A percentile compares a stretch with the other conserved stretches of the same genome.
These are phyloP conservation scores for Dermochelys coriacea DNA, from an alignment of 2,797 vertebrate genomes.

Conservation along the genomic window DNA sequence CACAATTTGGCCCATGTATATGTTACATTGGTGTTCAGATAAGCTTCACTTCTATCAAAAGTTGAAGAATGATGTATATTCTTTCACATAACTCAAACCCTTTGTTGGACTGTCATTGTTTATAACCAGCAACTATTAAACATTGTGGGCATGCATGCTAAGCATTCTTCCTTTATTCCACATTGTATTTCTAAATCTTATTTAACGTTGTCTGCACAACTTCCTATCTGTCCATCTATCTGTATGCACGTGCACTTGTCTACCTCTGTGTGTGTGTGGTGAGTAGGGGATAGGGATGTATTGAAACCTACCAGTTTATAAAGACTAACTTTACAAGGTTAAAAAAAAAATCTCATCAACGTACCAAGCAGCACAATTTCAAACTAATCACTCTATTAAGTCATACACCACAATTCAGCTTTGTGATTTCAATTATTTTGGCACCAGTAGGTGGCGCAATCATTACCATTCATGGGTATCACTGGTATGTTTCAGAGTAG, in stretches of 20 bases:
- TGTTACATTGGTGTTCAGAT: neutral
- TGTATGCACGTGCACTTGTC: neutral
- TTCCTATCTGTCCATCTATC: rapidly evolving
- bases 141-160: neutral
- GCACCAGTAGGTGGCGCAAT: neutral
- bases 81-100: neutral
- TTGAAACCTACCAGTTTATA: neutral
- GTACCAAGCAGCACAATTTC: neutral
- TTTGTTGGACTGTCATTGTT: neutral
- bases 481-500: neutral
- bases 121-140: neutral
- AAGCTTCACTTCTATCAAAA: neutral
- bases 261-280: neutral
- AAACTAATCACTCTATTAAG: neutral
- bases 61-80: neutral
- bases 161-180: neutral
- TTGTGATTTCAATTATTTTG: neutral
- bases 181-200: neutral
- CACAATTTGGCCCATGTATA: neutral
- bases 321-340: neutral
- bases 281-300: neutral
- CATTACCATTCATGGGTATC: neutral
- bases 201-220: neutral
- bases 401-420: neutral
- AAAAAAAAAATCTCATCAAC: neutral